These are phyloP conservation scores for Ctena decussata DNA, from an alignment of 2,888 invertebrate genomes.

Conservation along the genomic window DNA sequence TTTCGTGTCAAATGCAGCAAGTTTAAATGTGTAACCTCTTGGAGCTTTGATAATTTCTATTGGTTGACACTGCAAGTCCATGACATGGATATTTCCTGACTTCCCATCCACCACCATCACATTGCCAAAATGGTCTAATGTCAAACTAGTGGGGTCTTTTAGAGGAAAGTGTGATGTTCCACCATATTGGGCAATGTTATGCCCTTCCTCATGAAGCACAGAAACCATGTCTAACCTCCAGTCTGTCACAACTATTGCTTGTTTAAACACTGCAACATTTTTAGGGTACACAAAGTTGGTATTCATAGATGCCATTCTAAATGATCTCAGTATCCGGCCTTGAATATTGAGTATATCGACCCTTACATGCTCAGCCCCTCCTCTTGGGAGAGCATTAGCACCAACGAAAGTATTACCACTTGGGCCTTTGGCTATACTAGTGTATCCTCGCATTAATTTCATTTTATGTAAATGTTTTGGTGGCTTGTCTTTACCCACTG, in stretches of 20 bases:
- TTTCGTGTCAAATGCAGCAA: constrained; percentile 41
- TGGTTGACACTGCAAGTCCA: constrained; percentile 35
- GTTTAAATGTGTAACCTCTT: constrained; percentile 1
- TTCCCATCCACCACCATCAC: constrained; percentile 56
- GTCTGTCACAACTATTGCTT: constrained; percentile 43
- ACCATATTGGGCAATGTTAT: constrained; percentile 42
- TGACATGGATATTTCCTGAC: constrained; percentile 49
- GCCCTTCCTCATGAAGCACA: constrained; percentile 42
- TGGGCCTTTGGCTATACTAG: constrained; percentile 47
- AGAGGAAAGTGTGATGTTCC: constrained; percentile 46
- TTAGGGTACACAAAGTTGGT: constrained; percentile 32
- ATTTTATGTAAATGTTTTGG: constrained; percentile 38
- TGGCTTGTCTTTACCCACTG: not conserved
- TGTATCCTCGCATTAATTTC: constrained; percentile 18
- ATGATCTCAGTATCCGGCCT: constrained; percentile 24
- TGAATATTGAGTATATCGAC: constrained; percentile 45
- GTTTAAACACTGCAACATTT: constrained; percentile 39
- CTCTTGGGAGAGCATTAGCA: constrained; percentile 19
- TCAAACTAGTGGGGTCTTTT: constrained; percentile 45
- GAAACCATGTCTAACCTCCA: constrained; percentile 47
- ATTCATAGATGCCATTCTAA: constrained; percentile 28
- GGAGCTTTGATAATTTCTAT: constrained; percentile 53
- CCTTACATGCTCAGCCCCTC: not conserved
- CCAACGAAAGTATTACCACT: constrained; percentile 48
- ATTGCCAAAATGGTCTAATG: constrained; percentile 49